These are phyloP conservation scores for Dermolepida albohirtum DNA, from an alignment of 2,888 invertebrate species.

Conservation along the genomic window DNA sequence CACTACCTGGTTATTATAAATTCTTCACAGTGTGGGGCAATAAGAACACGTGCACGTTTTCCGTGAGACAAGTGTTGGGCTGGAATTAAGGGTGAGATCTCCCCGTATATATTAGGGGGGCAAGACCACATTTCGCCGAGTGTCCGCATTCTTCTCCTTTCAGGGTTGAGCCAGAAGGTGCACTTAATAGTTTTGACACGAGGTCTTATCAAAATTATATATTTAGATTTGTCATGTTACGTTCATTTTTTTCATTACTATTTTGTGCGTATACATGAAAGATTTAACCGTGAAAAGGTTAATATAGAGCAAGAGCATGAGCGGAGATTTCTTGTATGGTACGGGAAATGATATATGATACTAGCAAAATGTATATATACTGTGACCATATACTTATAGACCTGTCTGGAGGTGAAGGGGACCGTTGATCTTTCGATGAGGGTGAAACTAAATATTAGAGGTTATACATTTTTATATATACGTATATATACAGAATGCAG, in stretches of 20 bases:
- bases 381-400: background rate
- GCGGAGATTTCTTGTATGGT: slow-evolving; percentile 1
- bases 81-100: slow-evolving; percentile 44
- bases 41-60: slow-evolving; percentile 55
- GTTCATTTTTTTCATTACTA: background rate
- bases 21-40: slow-evolving; percentile 51
- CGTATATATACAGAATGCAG: too few relatives aligned
- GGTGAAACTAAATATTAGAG: too few relatives aligned
- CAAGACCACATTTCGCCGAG: slow-evolving; percentile 3
- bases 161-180: slow-evolving; percentile 11
- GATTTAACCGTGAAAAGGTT: background rate
- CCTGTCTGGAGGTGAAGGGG: background rate
- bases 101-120: slow-evolving; percentile 14
- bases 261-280: slow-evolving; percentile 2
- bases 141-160: slow-evolving; percentile 28
- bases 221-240: slow-evolving; percentile 14
- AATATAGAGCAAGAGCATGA: background rate
- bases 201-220: slow-evolving; percentile 20
- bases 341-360: slow-evolving; percentile 25
- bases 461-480: too few relatives aligned
- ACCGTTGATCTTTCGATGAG: too few relatives aligned
- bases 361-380: slow-evolving; percentile 7
- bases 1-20: slow-evolving; percentile 45
- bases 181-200: slow-evolving; percentile 26
- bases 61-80: slow-evolving; percentile 48